phyloP scores from a whole-genome alignment of 2,888 invertebrate species.

The Cacoxenus indagator region DNA sequence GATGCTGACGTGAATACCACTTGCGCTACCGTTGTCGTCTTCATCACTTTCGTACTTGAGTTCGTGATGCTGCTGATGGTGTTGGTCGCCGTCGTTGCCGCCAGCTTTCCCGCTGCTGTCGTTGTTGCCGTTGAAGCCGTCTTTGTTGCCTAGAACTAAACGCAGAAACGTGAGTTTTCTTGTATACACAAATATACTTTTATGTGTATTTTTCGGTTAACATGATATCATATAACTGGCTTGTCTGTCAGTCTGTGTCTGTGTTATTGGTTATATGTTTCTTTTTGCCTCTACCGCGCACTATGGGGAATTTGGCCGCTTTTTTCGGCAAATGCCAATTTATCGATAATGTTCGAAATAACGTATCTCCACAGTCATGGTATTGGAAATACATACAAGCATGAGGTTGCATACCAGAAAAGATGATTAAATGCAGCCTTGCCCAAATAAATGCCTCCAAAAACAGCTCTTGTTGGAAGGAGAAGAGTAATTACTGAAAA shows the following conservation, averaged over 20 bases:
- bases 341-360: too few relatives aligned
- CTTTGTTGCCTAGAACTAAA: constrained; percentile 7
- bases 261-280: too few relatives aligned
- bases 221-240: not conserved
- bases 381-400: too few relatives aligned
- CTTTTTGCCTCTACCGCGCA: too few relatives aligned
- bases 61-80: not conserved
- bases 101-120: not conserved
- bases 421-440: too few relatives aligned
- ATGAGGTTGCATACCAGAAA: too few relatives aligned
- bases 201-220: not conserved
- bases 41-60: constrained; percentile 31
- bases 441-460: too few relatives aligned
- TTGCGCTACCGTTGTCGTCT: constrained; percentile 6
- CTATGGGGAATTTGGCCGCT: too few relatives aligned
- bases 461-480: too few relatives aligned
- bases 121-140: not conserved
- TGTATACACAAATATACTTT: not conserved
- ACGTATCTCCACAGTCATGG: too few relatives aligned
- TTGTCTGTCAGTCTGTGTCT: not conserved
- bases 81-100: not conserved
- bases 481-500: too few relatives aligned
- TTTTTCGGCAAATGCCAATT: too few relatives aligned
- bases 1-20: not conserved
- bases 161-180: not conserved